These are phyloP conservation scores for Paratilapia polleni DNA, from an alignment of 2,113 vertebrate genomes.

Conservation along the genomic window DNA sequence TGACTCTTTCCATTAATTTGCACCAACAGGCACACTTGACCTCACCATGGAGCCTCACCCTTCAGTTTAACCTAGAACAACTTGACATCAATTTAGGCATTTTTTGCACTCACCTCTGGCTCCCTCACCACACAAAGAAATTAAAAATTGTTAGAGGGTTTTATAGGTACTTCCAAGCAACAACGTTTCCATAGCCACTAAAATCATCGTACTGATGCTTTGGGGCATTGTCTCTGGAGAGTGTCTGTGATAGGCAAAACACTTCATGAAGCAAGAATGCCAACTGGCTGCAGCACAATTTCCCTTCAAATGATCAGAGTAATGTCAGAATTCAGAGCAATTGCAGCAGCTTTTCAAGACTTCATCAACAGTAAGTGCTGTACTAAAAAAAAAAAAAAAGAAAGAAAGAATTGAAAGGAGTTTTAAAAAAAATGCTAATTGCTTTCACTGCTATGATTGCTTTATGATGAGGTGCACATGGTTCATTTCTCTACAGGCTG, in stretches of 20 bases:
- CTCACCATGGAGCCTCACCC: neutral
- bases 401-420: neutral
- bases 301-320: neutral
- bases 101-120: neutral
- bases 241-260: neutral
- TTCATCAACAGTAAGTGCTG: slow-evolving; percentile 3
- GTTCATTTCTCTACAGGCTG: neutral
- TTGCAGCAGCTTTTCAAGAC: neutral
- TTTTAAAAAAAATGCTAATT: neutral
- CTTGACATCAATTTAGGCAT: slow-evolving; percentile 37
- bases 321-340: neutral
- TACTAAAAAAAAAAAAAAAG: neutral
- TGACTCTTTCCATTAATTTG: slow-evolving; percentile 16
- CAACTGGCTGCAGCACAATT: neutral
- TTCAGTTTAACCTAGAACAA: slow-evolving; percentile 9
- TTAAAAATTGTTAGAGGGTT: neutral
- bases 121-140: neutral
- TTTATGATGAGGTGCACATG: neutral
- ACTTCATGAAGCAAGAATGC: neutral
- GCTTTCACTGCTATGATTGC: neutral
- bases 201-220: neutral
- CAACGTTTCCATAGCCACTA: slow-evolving; percentile 61
- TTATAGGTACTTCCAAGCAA: slow-evolving; percentile 26
- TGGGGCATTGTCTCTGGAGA: slow-evolving; percentile 12
- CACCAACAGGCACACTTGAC: slow-evolving; percentile 12